Evolutionary conservation across 1,140 invertebrate species (phyloP).

Genomic region (Acyrthosiphon pisum): DNA sequence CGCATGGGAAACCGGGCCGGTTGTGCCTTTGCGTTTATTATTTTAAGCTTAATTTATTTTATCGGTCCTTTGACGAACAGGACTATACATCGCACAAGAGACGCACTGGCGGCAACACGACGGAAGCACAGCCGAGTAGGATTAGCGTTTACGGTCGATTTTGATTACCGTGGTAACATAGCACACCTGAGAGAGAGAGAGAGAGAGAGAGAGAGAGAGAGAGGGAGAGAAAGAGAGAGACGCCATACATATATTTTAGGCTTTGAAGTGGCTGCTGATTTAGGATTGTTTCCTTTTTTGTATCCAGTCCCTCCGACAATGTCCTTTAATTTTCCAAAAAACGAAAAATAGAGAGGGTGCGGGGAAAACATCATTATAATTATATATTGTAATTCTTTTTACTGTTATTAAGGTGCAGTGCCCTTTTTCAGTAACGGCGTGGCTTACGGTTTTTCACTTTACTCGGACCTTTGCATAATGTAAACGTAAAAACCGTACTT

Average conservation of each 20-base stretch:
- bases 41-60: conserved; percentile 57
- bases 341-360: neutral
- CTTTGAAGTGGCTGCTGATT: conserved; percentile 46
- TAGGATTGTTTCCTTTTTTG: neutral
- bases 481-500: neutral
- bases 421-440: neutral
- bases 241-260: neutral
- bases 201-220: neutral
- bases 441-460: conserved; percentile 22
- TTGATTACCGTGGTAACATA: conserved; percentile 48
- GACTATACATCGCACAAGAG: neutral
- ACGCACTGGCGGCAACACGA: neutral
- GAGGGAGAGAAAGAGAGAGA: neutral
- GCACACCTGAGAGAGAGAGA: conserved; percentile 31
- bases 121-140: neutral
- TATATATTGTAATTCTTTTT: neutral
- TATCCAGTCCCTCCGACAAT: neutral
- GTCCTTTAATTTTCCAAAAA: conserved; percentile 4
- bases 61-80: conserved; percentile 37
- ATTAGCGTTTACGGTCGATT: conserved; percentile 55
- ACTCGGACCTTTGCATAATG: conserved; percentile 22
- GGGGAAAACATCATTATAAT: neutral
- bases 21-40: conserved; percentile 53
- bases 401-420: neutral
- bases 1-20: conserved; percentile 46